Evolutionary conservation across 1,140 invertebrate genomes (phyloP), one percentile per base, ranked within the genome.

Genomic region (Lordiphosa stackelbergi): DNA sequence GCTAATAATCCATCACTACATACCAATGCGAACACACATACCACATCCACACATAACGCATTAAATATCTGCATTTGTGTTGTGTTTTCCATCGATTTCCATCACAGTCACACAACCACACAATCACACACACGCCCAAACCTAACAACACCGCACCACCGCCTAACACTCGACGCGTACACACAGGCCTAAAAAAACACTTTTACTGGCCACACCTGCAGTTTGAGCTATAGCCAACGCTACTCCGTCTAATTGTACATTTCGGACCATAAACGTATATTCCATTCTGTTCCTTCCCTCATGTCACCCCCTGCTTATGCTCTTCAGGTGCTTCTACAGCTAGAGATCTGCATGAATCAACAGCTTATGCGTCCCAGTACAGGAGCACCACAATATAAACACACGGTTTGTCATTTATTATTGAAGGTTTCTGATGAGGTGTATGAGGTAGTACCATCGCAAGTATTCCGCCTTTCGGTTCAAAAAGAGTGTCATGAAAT

Each of bases 21-120:
- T 57, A 35, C 43, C 19, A 19, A 19, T 19, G 19, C 19, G 19
- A 75, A 46, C 60, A 41, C 41, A 10, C 47, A 65, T 78, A 85
- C 71, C 64, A 74, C 79, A 59, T 74, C 65, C 61, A 78, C 71
- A 71, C 51, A 73, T 73, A 73, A 85, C 79, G 53, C 62, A 45
- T 52, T 52, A 16, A 40, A 57, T 46, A 24, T 16, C 38, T 16
- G 31, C 40, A 77, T 57, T 35, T 45, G 61, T 66, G 73, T 51
- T 78, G 78, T 85, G 77, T 85, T 49, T 81, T 63, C 59, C 41
- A 85, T 60, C 58, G 69, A 63, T 60, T 62, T 66, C 19, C 53
- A 64, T 61, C 62, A 43, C 55, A 54, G 43, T 31, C 31, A 62
- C 38, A 45, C 13, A 11, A 5, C 31, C 55, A 63, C 5, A 52